These are phyloP conservation scores for Heliocidaris tuberculata DNA, from an alignment of 35 echinoderm and acorn worm genomes.

Conservation along the genomic window DNA sequence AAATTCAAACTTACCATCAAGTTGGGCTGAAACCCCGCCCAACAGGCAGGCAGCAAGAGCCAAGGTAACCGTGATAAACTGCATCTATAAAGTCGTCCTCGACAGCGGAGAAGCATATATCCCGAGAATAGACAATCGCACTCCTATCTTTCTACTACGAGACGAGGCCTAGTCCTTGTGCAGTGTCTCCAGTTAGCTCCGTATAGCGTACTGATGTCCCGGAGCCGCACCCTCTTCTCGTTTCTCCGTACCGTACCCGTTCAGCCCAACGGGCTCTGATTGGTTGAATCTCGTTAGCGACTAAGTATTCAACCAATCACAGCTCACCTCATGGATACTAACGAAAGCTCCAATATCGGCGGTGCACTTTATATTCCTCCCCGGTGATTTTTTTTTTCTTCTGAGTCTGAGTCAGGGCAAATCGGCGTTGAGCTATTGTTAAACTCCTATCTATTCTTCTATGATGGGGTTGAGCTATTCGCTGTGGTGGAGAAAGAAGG, in stretches of 20 bases:
- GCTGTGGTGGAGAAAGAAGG: not conserved
- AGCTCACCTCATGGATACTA: not conserved
- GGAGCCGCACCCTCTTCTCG: not conserved
- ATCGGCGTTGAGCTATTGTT: not conserved
- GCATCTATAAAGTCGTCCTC: not conserved
- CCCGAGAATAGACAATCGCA: not conserved
- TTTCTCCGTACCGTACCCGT: not conserved
- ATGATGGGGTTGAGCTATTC: not conserved
- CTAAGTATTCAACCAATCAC: not conserved
- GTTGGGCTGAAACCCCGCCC: not conserved
- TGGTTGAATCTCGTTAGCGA: not conserved
- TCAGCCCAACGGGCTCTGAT: not conserved
- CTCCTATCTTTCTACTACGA: not conserved
- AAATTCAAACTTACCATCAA: not conserved
- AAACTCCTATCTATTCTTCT: not conserved
- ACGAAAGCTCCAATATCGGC: not conserved
- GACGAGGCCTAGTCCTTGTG: not conserved
- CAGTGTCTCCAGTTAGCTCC: not conserved
- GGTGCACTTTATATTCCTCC: not conserved
- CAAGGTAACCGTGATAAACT: not conserved
- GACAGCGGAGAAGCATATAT: not conserved
- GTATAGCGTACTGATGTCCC: not conserved
- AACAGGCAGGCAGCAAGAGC: not conserved
- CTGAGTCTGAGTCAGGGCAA: not conserved
- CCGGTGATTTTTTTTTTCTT: not conserved